phyloP scores from a whole-genome alignment of 2,888 invertebrate species.

The Drosophila fungiperda region DNA sequence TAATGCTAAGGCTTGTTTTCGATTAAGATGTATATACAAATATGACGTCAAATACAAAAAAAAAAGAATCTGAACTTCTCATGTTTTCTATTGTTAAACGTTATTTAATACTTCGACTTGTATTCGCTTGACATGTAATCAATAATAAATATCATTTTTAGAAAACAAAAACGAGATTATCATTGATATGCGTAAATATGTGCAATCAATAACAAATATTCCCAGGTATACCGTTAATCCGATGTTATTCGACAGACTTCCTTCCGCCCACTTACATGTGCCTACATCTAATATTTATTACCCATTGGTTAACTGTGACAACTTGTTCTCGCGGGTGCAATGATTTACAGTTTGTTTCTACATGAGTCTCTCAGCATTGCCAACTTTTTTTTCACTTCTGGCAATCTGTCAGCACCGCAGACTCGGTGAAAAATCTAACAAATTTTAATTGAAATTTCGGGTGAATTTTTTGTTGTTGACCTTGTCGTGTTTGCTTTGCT shows the following conservation, averaged over 20 bases:
- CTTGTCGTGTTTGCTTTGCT: background rate
- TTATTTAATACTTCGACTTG: background rate
- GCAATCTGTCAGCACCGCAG: slow-evolving; percentile 23
- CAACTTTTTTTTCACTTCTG: slow-evolving; percentile 3
- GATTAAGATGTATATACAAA: too few species aligned
- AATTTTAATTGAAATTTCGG: slow-evolving; percentile 47
- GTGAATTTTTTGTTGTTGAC: slow-evolving; percentile 33
- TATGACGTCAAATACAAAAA: background rate
- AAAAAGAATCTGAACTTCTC: background rate
- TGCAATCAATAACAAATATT: slow-evolving; percentile 5
- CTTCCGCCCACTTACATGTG: background rate
- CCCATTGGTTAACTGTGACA: slow-evolving; percentile 54
- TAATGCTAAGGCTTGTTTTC: too few species aligned
- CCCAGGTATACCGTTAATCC: background rate
- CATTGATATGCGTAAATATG: background rate
- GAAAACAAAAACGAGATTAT: background rate
- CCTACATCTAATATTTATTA: slow-evolving; percentile 50
- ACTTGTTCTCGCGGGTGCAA: slow-evolving; percentile 42
- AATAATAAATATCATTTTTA: background rate
- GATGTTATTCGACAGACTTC: background rate
- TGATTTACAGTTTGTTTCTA: slow-evolving; percentile 33
- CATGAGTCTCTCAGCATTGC: slow-evolving; percentile 7
- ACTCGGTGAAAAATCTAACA: slow-evolving; percentile 33
- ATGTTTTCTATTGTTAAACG: background rate
- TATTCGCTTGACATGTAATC: background rate